phyloP scores from a whole-genome alignment of 2,888 invertebrate species.

The Apocheima hispidaria region DNA sequence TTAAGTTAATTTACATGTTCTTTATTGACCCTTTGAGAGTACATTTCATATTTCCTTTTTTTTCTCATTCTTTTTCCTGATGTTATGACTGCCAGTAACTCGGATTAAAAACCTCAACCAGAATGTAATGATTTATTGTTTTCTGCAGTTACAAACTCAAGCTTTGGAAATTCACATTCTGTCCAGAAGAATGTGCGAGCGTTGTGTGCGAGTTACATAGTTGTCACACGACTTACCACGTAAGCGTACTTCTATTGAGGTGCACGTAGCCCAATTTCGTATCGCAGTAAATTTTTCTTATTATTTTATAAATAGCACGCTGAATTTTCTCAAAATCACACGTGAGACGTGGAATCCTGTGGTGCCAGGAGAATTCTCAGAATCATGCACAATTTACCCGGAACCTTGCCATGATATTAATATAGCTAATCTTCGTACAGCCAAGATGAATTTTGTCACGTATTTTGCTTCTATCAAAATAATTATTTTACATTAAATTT shows the following conservation, averaged over 20 bases:
- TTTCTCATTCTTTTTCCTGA: no score
- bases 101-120: no score
- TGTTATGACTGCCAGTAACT: no score
- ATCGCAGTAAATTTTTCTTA: constrained; percentile 1
- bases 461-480: not conserved
- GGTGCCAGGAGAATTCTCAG: constrained; percentile 12
- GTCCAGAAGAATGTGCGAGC: no score
- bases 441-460: not conserved
- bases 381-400: not conserved
- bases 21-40: no score
- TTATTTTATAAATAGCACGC: constrained; percentile 5
- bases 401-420: not conserved
- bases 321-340: not conserved
- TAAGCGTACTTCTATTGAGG: not conserved
- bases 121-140: no score
- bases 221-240: no score
- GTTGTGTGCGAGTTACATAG: not conserved
- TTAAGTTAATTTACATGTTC: no score
- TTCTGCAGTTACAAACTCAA: no score
- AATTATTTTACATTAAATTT: no score
- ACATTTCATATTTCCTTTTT: no score
- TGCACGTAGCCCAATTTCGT: not conserved
- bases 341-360: constrained; percentile 4
- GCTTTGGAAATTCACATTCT: no score
- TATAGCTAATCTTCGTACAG: not conserved